phyloP scores from a whole-genome alignment of 2,888 invertebrate genomes.

The Nephrotoma flavescens region DNA sequence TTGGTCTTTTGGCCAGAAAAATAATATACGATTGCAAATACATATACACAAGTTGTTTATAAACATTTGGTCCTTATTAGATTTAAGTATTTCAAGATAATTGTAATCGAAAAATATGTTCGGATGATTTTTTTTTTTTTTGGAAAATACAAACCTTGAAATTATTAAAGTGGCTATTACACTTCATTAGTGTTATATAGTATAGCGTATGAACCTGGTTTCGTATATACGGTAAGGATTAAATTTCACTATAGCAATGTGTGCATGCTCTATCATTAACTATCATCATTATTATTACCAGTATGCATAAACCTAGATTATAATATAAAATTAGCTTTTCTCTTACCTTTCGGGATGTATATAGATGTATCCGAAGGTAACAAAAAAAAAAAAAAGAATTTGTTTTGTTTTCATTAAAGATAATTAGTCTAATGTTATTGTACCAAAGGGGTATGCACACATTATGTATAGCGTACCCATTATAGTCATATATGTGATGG shows the following conservation, averaged over 20 bases:
- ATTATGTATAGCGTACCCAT: neutral
- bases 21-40: neutral
- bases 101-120: neutral
- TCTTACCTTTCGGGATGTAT: neutral
- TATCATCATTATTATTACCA: neutral
- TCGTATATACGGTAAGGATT: neutral
- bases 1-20: neutral
- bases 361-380: neutral
- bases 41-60: neutral
- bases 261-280: neutral
- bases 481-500: neutral
- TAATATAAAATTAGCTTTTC: neutral
- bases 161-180: neutral
- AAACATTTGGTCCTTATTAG: neutral
- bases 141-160: neutral
- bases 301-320: neutral
- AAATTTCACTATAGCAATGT: neutral
- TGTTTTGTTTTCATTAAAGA: neutral
- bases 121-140: neutral
- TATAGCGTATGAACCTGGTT: neutral
- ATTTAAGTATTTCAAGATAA: neutral
- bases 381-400: neutral
- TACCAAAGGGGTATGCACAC: neutral
- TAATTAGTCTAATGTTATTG: neutral
- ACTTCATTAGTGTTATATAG: neutral